Evolutionary conservation across 2,113 vertebrate species (phyloP), one percentile per base, ranked within the genome.

Genomic region (Odobenus rosmarus): DNA sequence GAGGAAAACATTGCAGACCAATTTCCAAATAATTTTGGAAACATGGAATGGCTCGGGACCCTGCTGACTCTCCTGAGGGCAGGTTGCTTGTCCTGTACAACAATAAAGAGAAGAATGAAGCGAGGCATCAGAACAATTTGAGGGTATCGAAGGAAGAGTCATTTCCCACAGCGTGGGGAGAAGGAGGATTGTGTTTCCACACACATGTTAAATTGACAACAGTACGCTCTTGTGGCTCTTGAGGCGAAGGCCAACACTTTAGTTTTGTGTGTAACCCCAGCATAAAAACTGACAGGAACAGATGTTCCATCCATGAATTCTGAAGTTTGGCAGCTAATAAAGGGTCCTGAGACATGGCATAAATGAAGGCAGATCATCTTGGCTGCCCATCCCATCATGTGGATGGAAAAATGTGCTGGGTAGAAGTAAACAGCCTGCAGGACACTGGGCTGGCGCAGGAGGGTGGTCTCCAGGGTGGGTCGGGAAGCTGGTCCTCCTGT

Each of bases 401-500:
- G 96, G 82, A 55, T 94, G 90, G 96, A 94, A 97, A 94, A 97
- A 97, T 96, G 76, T 93, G 42, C 87, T 26, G 62, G 26, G 64
- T 86, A 71, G 92, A 96, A 93, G 91, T 76, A 89, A 96, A 92
- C 93, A 97, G 55, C 18, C 53, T 83, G 64, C 72, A 85, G 92
- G 84, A 77, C 0, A 2, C 87, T 14, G 74, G 49, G 57, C 81
- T 93, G 92, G 94, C 92, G 74, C 28, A 0, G 46, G 90, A 82
- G 31, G 81, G 69, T 97, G 94, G 96, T 93, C 94, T 96, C 88
- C 28, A 18, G 89, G 64, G 64, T n/a, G 1, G 15, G 21, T 12
- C 46, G 55, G 31, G 74, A 93, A 79, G 79, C 95, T 88, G 96
- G 64, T 42, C 49, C 36, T 90, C 72, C 64, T 84, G 21, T 76